Evolutionary conservation across 2,888 invertebrate genomes (phyloP), one percentile per base, ranked within the genome.

Genomic region (Apotomis betuletana): DNA sequence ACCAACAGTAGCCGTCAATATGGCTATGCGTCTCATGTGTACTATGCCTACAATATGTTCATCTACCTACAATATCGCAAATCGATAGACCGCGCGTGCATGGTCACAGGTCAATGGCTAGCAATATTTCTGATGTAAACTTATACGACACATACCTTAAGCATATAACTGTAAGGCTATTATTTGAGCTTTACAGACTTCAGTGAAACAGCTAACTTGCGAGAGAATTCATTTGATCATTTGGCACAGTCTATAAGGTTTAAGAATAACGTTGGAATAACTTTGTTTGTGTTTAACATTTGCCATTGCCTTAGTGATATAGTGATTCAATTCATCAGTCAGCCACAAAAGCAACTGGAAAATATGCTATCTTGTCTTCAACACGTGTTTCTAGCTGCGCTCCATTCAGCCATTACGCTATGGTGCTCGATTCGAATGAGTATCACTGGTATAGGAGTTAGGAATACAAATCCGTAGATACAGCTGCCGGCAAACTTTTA

Each of bases 101-200:
- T 51, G 60, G 61, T 57, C 61, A 71, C 67, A 67, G 61, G 57
- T 71, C 67, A 71, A 57, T 67, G 67, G 49, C 46, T 67, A 55
- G 65, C 46, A 54, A 38, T 54, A 41, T 60, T 44, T 64, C 64
- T 62, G 10, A 55, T 58, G 38, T 5, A 10, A 10, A n/a, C 59
- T 12, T 15, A 44, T 10, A 38, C 5, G 27, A 27, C 8, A 36
- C 3, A 27, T 44, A 8, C 44, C 44, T 12, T 27, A n/a, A n/a
- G n/a, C n/a, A n/a, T n/a, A n/a, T n/a, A n/a, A n/a, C n/a, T n/a
- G n/a, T n/a, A n/a, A n/a, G n/a, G n/a, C n/a, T n/a, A n/a, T n/a
- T n/a, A n/a, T n/a, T n/a, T n/a, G n/a, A n/a, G 27, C 27, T 27
- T 27, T 27, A 1, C 27, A 27, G 27, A 27, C 27, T 27, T 2